These are phyloP conservation scores for Anthopleura xanthogrammica DNA, from an alignment of 92 coral and sea anemone genomes.

Conservation along the genomic window DNA sequence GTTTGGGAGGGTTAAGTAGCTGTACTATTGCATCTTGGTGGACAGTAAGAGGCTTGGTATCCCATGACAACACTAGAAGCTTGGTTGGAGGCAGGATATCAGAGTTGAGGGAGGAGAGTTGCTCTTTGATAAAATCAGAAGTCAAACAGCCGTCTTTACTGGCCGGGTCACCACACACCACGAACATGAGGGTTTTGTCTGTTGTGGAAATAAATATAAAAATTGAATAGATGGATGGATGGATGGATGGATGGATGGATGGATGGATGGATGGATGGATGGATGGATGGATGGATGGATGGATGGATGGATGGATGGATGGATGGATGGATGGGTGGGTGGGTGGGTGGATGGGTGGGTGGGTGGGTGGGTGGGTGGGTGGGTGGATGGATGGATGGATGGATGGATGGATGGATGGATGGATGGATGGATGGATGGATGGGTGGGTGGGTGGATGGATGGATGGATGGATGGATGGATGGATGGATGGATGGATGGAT, in stretches of 20 bases:
- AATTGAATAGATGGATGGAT: neutral
- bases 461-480: neutral
- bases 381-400: neutral
- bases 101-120: neutral
- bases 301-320: neutral
- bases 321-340: neutral
- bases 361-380: neutral
- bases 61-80: constrained; percentile 5
- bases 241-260: neutral
- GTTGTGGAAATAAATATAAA: neutral
- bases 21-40: neutral
- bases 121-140: neutral
- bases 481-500: neutral
- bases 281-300: neutral
- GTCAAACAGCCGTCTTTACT: neutral
- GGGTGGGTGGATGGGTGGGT: neutral
- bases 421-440: neutral
- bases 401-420: neutral
- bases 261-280: neutral
- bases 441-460: neutral
- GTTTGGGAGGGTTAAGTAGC: neutral
- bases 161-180: neutral
- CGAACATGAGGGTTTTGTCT: neutral
- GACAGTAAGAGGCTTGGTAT: neutral
- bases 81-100: neutral